phyloP scores from a whole-genome alignment of 1,140 invertebrate genomes.

The Drosophila oshimai region DNA sequence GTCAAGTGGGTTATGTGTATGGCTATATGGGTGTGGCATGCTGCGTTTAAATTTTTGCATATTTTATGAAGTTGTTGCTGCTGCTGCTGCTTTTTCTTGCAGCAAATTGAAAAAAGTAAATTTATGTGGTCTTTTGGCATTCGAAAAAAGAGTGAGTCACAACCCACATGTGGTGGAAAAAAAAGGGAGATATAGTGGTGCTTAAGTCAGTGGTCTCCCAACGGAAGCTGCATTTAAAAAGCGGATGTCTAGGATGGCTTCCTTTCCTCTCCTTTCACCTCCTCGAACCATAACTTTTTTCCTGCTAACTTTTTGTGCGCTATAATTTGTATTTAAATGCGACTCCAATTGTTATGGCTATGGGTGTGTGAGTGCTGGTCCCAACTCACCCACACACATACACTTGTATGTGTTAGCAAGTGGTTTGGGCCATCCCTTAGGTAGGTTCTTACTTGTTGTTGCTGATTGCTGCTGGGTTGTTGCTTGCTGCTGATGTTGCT shows the following conservation, averaged over 20 bases:
- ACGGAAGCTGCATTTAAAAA: conserved; percentile 56
- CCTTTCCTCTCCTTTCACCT: not conserved
- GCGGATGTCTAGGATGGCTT: conserved; percentile 25
- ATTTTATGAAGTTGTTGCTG: conserved; percentile 55
- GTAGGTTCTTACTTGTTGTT: conserved; percentile 36
- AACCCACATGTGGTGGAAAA: not conserved
- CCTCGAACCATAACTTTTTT: conserved; percentile 50
- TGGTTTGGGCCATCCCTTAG: conserved; percentile 20
- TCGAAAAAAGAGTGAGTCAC: conserved; percentile 55
- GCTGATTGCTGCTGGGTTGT: conserved; percentile 38
- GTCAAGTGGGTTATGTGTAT: conserved; percentile 3
- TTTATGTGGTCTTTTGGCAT: conserved; percentile 70
- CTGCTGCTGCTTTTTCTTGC: conserved; percentile 47
- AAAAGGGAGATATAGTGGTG: conserved; percentile 15
- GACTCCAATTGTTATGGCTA: conserved; percentile 37
- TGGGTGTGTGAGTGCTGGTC: not conserved
- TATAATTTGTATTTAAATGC: conserved; percentile 78
- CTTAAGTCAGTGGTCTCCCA: conserved; percentile 19
- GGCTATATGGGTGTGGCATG: conserved; percentile 45
- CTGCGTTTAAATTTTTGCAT: conserved; percentile 59
- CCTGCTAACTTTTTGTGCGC: conserved; percentile 42
- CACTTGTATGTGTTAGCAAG: not conserved
- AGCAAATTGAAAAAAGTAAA: conserved; percentile 69
- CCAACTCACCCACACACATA: not conserved
- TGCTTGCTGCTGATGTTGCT: conserved; percentile 50